Base-by-base conservation (phyloP, 2,113 vertebrate genomes). In the Anoura caudifer region DNA sequence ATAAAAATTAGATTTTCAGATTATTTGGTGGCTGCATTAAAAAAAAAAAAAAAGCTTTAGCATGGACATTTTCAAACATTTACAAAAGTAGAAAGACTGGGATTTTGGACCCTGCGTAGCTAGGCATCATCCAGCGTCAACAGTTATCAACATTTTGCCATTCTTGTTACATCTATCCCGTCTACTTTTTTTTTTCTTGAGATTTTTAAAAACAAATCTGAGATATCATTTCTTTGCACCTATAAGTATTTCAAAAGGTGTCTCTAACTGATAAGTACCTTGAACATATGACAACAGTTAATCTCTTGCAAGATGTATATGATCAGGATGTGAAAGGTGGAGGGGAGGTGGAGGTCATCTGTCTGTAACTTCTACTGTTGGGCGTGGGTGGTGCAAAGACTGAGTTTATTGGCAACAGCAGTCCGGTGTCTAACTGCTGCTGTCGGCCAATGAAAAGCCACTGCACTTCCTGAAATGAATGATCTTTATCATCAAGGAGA, bases 241-340 rank as follows among this genome's bases (percentile, higher is more conserved):
- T 56, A 33, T 90, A 83, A 90, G 43, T 76, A 90, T 84, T 90
- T 94, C 47, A 77, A 87, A 65, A 94, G 69, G 17, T 54, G 36
- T 45, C 36, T 54, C 31, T 89, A 54, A 82, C 3, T 87, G 45
- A 75, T 63, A 87, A 73, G 36, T 75, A 65, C 45, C 17, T 94
- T 89, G 10, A 33, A 70, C 47, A 80, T 59, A 52, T 31, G 56
- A 54, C 16, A 67, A 67, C 17, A 76, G 45, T 47, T 56, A 56
- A 31, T n/a, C 45, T 76, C 38, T 56, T 94, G 61, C 15, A 65
- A 83, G 77, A 75, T 67, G 45, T 67, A 14, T 33, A 28, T 38
- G 38, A 33, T 45, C 33, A 83, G 56, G 79, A 38, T 45, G 45
- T 90, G 56, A 67, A 54, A 89, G 56, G 45, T 14, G 33, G n/a